Base-by-base conservation (phyloP, 2,113 vertebrate species). In the Austrofundulus limnaeus region DNA sequence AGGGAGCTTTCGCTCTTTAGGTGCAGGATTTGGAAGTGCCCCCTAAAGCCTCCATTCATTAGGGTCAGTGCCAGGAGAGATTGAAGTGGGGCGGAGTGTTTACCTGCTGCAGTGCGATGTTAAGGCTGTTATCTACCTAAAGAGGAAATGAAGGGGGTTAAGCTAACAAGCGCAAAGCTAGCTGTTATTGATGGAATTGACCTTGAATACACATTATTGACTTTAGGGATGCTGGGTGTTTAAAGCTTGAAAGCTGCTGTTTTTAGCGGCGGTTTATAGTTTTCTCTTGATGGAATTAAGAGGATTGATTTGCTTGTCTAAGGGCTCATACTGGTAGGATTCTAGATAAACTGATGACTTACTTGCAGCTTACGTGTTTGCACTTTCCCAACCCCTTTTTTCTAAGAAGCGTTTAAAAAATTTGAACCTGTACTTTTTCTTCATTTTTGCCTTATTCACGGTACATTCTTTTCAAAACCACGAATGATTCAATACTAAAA, bases 31-130 rank as follows among this genome's bases (percentile, higher is more conserved):
- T 46, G 19, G 59, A 66, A 48, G 61, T 47, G 64, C 57, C 51
- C 66, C 20, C 50, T 63, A 83, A 82, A 90, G 70, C 66, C 70
- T 25, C 49, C 15, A 2, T 67, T 86, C 70, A 79, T 82, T 72
- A 72, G 59, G 41, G 65, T 77, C 57, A 55, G 25, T 4, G 45
- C 59, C 16, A 41, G 50, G 45, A 34, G 21, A 45, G 72, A 49
- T 39, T 75, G 57, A 69, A 24, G 58, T 38, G 42, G 8, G 41
- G 43, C 51, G 47, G 24, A 21, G n/a, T 78, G 57, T 85, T 80
- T 88, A 63, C 46, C 73, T 15, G 8, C 6, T 39, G 43, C 53
- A 49, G 57, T 52, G 34, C 9, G 13, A 47, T 42, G 51, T 49
- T 56, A 42, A 59, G 51, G 24, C 49, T 20, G 15, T 17, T 21